Percentiles rank a stretch among this genome's conserved stretches.
phyloP scores from a whole-genome alignment of 2,797 vertebrate genomes.

The Chiroxiphia lanceolata region DNA sequence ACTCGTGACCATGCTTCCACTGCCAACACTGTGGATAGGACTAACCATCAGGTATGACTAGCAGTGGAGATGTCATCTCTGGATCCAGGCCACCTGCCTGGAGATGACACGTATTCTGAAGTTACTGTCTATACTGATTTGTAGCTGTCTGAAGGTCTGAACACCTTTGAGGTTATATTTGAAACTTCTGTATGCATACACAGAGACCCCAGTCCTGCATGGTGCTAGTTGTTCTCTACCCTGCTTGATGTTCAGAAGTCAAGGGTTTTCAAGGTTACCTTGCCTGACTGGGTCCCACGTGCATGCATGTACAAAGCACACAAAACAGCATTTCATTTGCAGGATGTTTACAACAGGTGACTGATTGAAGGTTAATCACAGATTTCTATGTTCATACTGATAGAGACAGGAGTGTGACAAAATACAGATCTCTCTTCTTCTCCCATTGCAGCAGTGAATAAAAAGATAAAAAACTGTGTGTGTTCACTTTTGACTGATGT shows the following conservation, averaged over 20 bases:
- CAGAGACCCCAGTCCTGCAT: neutral
- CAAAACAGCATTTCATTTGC: neutral
- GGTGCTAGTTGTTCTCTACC: neutral
- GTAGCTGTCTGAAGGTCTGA: conserved; percentile 10
- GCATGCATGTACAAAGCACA: neutral
- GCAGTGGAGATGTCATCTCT: conserved; percentile 88
- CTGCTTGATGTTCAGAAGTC: neutral
- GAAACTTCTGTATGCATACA: neutral
- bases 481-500: neutral
- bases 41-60: conserved; percentile 98
- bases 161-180: neutral
- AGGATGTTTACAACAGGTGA: neutral
- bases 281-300: neutral
- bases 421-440: neutral
- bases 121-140: conserved; percentile 83
- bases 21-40: conserved; percentile 88
- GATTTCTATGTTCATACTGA: neutral
- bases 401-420: neutral
- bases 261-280: neutral
- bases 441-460: neutral
- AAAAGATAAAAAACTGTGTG: neutral
- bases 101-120: conserved; percentile 86
- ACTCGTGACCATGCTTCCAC: conserved; percentile 88
- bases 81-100: conserved; percentile 75
- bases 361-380: neutral